A percentile compares a stretch with the other conserved stretches of the same genome.
Evolutionary conservation across 1,140 invertebrate species (phyloP).

Genomic region (Temnothorax nylanderi): DNA sequence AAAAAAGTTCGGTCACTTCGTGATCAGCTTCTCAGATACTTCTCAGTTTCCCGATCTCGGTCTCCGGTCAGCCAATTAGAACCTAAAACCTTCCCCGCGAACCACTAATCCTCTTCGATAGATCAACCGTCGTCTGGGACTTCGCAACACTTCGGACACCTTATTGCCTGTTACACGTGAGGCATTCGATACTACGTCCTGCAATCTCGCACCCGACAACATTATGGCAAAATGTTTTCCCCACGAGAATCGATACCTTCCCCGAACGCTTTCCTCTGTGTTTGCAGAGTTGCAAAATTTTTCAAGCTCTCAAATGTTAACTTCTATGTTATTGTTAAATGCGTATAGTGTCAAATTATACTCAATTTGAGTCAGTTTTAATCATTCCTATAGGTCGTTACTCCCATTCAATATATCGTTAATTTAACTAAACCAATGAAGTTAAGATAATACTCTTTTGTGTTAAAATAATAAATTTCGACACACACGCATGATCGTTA

Average conservation of each 20-base stretch:
- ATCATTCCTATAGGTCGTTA: no score
- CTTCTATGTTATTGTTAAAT: background rate
- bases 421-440: no score
- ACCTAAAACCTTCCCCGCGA: slow-evolving; percentile 47
- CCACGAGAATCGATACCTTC: background rate
- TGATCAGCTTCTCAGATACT: slow-evolving; percentile 64
- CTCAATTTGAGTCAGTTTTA: no score
- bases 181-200: slow-evolving; percentile 5
- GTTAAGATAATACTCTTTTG: no score
- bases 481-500: no score
- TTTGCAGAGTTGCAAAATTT: background rate
- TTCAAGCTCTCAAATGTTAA: background rate
- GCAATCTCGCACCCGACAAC: background rate
- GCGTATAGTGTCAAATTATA: no score
- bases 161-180: slow-evolving; percentile 29
- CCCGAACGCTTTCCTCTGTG: background rate
- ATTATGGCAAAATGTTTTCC: background rate
- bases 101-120: slow-evolving; percentile 56
- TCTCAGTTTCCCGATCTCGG: slow-evolving; percentile 50
- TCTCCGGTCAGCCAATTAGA: slow-evolving; percentile 59
- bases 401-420: no score
- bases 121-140: background rate
- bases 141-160: background rate
- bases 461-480: no score
- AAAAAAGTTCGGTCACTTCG: slow-evolving; percentile 53